Base-by-base conservation (phyloP, 2,888 invertebrate species). In the Capitulum mitella region DNA sequence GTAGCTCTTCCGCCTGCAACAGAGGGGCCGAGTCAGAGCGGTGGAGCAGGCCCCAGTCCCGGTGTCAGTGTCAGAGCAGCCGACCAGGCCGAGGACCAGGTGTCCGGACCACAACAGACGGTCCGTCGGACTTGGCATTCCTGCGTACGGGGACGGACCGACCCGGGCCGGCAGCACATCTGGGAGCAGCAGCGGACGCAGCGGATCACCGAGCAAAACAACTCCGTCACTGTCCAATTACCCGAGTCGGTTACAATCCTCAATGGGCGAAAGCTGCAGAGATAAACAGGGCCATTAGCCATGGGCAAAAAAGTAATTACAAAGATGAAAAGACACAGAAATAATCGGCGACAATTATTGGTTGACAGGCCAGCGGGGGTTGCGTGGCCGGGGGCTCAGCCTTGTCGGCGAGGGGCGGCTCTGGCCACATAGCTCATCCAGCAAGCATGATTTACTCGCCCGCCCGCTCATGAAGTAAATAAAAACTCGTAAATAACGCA, bases 1-100 rank as follows among this genome's bases (percentile, higher is more conserved):
- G 90, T 91, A 91, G 10, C 89, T 82, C 87, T 87, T 54, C 88
- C 89, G 84, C 85, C 89, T 79, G 77, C 89, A 88, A 82, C 88
- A 88, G 84, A 82, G 90, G 90, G 14, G n/a, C n/a, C n/a, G n/a
- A n/a, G n/a, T n/a, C n/a, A n/a, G 89, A 88, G 82, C 88, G 89
- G 0, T 54, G 54, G 6, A 3, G 51, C 51, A 8, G 51, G 22
- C 51, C 3, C 51, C 12, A 51, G 19, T 14, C 51, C 6, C 51
- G 51, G 19, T 46, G 46, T 6, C n/a, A n/a, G n/a, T n/a, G n/a
- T n/a, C n/a, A n/a, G n/a, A n/a, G n/a, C n/a, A n/a, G n/a, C n/a
- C n/a, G n/a, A n/a, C n/a, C n/a, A n/a, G n/a, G n/a, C n/a, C n/a
- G n/a, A n/a, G n/a, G n/a, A n/a, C n/a, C n/a, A n/a, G n/a, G n/a